Conservation (phyloP, 1,140 invertebrate species). For the Eriocheir sinensis region DNA sequence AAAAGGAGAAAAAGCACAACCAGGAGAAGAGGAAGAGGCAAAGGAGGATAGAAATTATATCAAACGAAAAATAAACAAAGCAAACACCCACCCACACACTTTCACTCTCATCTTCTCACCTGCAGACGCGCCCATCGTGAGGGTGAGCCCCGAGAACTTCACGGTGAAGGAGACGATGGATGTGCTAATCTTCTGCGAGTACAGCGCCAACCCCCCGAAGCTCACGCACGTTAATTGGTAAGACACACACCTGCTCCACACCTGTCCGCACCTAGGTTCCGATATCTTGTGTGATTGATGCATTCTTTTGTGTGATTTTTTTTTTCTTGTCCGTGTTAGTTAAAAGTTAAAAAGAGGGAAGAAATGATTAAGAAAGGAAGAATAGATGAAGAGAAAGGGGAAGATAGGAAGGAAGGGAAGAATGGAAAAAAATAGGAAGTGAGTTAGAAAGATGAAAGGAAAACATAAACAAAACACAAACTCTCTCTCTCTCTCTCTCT, state of each 20-base stretch:
- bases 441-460: not conserved
- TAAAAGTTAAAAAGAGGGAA: conserved; percentile 10
- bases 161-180: conserved; percentile 90
- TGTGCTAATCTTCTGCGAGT: conserved; percentile 89
- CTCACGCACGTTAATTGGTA: conserved; percentile 88
- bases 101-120: not conserved
- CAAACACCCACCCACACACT: too few species aligned
- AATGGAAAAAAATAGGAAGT: not conserved
- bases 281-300: too few species aligned
- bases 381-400: not conserved
- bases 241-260: conserved; percentile 20
- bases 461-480: not conserved
- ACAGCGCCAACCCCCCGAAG: conserved; percentile 91
- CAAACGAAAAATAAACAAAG: too few species aligned
- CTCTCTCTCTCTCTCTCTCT: not conserved
- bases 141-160: conserved; percentile 87
- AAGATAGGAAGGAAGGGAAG: conserved; percentile 33
- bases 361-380: conserved; percentile 40
- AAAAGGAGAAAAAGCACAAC: too few species aligned
- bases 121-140: conserved; percentile 92
- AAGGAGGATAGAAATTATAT: too few species aligned
- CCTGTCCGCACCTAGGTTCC: not conserved
- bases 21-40: too few species aligned
- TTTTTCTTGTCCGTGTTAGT: too few species aligned
- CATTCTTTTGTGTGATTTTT: too few species aligned